These are phyloP conservation scores for Aphelenchoides bicaudatus DNA, from an alignment of 2,888 invertebrate genomes.

Conservation along the genomic window DNA sequence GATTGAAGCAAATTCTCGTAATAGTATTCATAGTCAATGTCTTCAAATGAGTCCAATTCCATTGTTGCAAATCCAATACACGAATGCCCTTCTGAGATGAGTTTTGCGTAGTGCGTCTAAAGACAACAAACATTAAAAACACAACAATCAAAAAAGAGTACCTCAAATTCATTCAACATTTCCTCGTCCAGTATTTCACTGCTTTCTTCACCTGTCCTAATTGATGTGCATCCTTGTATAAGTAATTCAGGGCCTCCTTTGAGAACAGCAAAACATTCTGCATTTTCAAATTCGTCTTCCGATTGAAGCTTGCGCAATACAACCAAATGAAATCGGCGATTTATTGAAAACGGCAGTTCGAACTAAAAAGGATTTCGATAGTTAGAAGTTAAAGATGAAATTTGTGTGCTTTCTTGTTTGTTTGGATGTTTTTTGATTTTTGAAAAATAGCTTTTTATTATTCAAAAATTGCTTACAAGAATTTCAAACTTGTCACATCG, in stretches of 20 bases:
- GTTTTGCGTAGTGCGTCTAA: constrained; percentile 34
- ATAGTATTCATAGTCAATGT: constrained; percentile 22
- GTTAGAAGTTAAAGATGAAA: too few relatives aligned
- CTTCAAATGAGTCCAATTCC: constrained; percentile 34
- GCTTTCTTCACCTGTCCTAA: constrained; percentile 23
- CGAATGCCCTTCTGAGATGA: constrained; percentile 31
- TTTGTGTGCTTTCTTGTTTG: too few relatives aligned
- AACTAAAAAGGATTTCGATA: too few relatives aligned
- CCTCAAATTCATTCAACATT: constrained; percentile 29
- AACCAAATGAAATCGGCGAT: too few relatives aligned
- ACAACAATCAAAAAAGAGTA: constrained; percentile 10
- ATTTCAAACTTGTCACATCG: too few relatives aligned
- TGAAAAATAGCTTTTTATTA: too few relatives aligned
- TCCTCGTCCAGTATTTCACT: constrained; percentile 26
- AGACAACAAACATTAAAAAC: constrained; percentile 9
- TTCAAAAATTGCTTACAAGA: too few relatives aligned
- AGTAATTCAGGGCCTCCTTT: constrained; percentile 40
- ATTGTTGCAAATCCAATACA: constrained; percentile 39
- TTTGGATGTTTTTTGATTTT: too few relatives aligned
- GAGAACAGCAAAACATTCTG: constrained; percentile 34
- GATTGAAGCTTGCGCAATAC: too few relatives aligned
- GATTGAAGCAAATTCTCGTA: too few relatives aligned
- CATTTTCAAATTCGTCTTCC: too few relatives aligned
- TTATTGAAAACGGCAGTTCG: too few relatives aligned
- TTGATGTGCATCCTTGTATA: constrained; percentile 26